A percentile compares a stretch with the other conserved stretches of the same genome.
Conservation (phyloP, 2,888 invertebrate species). For the Galerucella nymphaeae region DNA sequence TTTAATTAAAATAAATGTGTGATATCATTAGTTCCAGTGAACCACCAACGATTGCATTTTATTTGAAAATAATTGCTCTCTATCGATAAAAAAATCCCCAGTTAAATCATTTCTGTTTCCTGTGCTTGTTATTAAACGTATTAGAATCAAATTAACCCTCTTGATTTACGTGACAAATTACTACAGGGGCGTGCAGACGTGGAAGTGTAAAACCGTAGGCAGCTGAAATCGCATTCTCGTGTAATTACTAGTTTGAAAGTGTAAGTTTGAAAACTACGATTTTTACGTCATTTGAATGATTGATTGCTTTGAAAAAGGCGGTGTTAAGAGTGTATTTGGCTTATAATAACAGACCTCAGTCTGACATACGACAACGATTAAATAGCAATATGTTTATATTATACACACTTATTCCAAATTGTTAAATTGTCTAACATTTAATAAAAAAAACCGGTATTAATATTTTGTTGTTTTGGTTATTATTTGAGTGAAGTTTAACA, state of each 20-base stretch:
- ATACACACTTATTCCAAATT: not conserved
- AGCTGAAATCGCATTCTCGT: not conserved
- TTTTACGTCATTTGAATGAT: not conserved
- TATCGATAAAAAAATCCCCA: constrained; percentile 49
- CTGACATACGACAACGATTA: constrained; percentile 10
- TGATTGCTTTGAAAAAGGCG: not conserved
- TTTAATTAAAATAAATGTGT: constrained; percentile 40
- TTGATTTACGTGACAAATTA: constrained; percentile 38
- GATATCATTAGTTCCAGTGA: constrained; percentile 39
- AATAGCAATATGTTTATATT: not conserved
- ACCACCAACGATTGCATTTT: constrained; percentile 43
- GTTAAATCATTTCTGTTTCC: constrained; percentile 53
- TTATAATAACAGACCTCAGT: constrained; percentile 5
- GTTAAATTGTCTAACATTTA: not conserved
- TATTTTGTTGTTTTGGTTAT: not conserved
- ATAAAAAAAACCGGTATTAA: not conserved
- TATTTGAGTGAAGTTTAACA: no score
- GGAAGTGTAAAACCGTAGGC: not conserved
- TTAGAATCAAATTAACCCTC: constrained; percentile 40
- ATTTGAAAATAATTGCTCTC: constrained; percentile 51
- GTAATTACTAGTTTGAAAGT: constrained; percentile 1
- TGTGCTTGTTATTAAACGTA: constrained; percentile 42
- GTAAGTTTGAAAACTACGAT: constrained; percentile 2
- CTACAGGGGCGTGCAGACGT: constrained; percentile 19
- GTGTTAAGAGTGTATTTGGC: not conserved